Evolutionary conservation across 2,113 vertebrate genomes (phyloP).

Genomic region (Spea multiplicata): DNA sequence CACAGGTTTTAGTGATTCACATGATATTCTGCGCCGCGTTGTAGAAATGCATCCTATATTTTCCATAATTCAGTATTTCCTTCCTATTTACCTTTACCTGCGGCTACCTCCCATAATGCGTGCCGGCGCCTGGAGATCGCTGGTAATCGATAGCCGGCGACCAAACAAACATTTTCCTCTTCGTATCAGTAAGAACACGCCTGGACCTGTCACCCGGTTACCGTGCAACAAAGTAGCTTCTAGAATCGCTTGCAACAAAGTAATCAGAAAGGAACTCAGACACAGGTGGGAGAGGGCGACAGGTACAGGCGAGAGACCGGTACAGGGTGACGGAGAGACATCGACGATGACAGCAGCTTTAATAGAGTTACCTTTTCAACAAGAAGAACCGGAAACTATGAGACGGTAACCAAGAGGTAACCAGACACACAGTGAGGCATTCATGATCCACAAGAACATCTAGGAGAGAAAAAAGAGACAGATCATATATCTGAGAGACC

Average conservation of each 20-base stretch:
- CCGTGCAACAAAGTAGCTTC: conserved; percentile 4
- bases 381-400: no score
- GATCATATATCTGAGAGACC: not conserved
- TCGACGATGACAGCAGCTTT: no score
- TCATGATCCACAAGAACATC: not conserved
- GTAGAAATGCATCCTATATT: no score
- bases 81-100: no score
- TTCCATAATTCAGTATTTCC: no score
- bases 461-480: not conserved
- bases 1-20: no score
- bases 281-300: not conserved
- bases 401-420: not conserved
- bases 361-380: no score
- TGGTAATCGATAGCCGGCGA: conserved; percentile 1
- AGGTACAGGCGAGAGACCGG: not conserved
- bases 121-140: not conserved
- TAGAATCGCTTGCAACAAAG: not conserved
- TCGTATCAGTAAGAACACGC: conserved; percentile 14
- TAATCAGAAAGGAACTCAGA: not conserved
- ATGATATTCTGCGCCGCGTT: no score
- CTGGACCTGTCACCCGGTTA: conserved; percentile 18
- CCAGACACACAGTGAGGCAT: not conserved
- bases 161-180: conserved; percentile 9
- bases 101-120: not conserved
- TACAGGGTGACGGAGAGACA: not conserved